Percentiles rank a stretch among this genome's conserved stretches.
Evolutionary conservation across 2,888 invertebrate genomes (phyloP).

Genomic region (Ryuthela nishihirai): DNA sequence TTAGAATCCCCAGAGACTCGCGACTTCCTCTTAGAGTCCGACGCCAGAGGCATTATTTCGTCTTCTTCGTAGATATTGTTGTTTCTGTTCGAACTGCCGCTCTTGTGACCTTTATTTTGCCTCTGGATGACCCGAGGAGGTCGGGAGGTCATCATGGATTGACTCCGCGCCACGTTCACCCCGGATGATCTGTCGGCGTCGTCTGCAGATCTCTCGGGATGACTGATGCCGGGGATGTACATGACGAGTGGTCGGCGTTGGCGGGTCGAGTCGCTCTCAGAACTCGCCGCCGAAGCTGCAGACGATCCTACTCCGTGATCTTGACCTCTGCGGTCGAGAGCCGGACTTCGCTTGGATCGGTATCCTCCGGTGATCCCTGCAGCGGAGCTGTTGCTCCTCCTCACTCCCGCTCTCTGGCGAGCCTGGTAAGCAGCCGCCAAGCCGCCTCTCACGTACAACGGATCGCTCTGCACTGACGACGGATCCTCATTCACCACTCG

Average conservation of each 20-base stretch:
- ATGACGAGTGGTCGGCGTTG: slow-evolving; percentile 40
- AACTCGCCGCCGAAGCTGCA: slow-evolving; percentile 33
- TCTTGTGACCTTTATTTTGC: slow-evolving; percentile 13
- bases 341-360: slow-evolving; percentile 16
- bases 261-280: slow-evolving; percentile 36
- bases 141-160: slow-evolving; percentile 34
- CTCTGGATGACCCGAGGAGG: slow-evolving; percentile 16
- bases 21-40: slow-evolving; percentile 20
- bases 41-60: slow-evolving; percentile 34
- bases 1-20: slow-evolving; percentile 20
- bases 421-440: slow-evolving; percentile 42
- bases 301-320: slow-evolving; percentile 19
- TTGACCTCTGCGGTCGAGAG: slow-evolving; percentile 2
- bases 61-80: slow-evolving; percentile 36
- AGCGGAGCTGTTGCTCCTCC: slow-evolving; percentile 29
- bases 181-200: slow-evolving; percentile 37
- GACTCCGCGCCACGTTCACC: slow-evolving; percentile 28
- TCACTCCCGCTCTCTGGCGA: slow-evolving; percentile 34
- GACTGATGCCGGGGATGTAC: slow-evolving; percentile 42
- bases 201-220: slow-evolving; percentile 29
- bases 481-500: slow-evolving; percentile 10
- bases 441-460: slow-evolving; percentile 36
- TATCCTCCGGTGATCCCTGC: slow-evolving; percentile 24
- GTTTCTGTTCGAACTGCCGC: slow-evolving; percentile 17
- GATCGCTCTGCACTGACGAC: slow-evolving; percentile 34